Evolutionary conservation across 1,140 invertebrate genomes (phyloP), one percentile per base, ranked within the genome.

Genomic region (Drosophila dunni): DNA sequence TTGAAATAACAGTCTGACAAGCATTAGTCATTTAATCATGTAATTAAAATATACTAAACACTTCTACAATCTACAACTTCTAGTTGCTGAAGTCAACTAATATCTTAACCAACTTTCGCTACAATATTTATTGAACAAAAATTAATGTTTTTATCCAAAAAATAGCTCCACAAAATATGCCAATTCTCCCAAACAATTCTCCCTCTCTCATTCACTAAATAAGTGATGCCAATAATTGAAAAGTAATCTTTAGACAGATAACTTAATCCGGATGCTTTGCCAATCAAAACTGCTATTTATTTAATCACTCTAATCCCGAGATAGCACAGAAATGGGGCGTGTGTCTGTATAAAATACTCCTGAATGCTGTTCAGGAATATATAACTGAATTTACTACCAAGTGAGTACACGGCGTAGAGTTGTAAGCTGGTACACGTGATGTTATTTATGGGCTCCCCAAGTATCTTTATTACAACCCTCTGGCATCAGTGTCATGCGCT

Each of bases 391-490:
- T 13, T 54, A 64, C 15, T 54, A 54, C 36, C 29, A 53, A 68
- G 56, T 48, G 44, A 42, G 7, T 56, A 50, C 73, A 77, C 44
- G 78, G 64, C 60, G 71, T 84, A 71, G 53, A 85, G 78, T 48
- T 84, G 81, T 85, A 78, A 85, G 64, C 81, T 84, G 53, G 34
- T 57, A 78, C 81, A 85, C 81, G 82, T 85, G 81, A 79, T 78
- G 65, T 70, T 75, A 81, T 86, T 85, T 71, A 85, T 75, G 81
- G 61, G 64, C 44, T 67, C 68, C 38, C 62, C 53, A 81, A 69
- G 64, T 54, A 54, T 36, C 20, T 60, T 40, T 51, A 78, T 51
- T 66, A 53, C 75, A 78, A 84, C 72, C 81, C 82, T 61, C 56
- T 9, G n/a, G 38, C 67, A 71, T 56, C 67, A 50, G 58, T 61